Evolutionary conservation across 2,113 vertebrate genomes (phyloP).

Genomic region (Albula glossodonta): DNA sequence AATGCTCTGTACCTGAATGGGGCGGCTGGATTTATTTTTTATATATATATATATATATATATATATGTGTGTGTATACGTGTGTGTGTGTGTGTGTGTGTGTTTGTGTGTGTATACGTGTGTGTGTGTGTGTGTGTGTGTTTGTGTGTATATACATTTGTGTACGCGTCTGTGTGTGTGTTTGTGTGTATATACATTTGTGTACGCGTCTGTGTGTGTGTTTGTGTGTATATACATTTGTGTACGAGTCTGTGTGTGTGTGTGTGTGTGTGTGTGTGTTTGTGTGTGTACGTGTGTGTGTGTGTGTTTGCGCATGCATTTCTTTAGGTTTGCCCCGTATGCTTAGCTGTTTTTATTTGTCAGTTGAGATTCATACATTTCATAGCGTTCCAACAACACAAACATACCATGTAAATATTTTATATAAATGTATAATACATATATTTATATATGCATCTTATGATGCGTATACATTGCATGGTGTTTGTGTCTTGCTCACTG

Average conservation of each 20-base stretch:
- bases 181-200: neutral
- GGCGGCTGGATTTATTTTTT: too few relatives aligned
- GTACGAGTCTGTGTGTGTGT: too few relatives aligned
- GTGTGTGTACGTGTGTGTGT: neutral
- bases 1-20: neutral
- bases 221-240: neutral
- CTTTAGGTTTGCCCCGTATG: too few relatives aligned
- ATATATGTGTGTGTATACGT: neutral
- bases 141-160: neutral
- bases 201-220: neutral
- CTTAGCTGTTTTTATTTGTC: too few relatives aligned
- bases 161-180: neutral
- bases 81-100: neutral
- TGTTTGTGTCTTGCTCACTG: neutral
- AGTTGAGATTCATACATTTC: too few relatives aligned
- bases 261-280: neutral
- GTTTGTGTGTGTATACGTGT: neutral
- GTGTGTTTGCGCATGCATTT: too few relatives aligned
- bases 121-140: neutral
- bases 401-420: too few relatives aligned
- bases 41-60: too few relatives aligned
- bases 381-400: too few relatives aligned
- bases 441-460: too few relatives aligned
- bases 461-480: too few relatives aligned
- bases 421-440: too few relatives aligned